phyloP scores from a whole-genome alignment of 2,113 vertebrate species.

The Cyanocitta stelleri region DNA sequence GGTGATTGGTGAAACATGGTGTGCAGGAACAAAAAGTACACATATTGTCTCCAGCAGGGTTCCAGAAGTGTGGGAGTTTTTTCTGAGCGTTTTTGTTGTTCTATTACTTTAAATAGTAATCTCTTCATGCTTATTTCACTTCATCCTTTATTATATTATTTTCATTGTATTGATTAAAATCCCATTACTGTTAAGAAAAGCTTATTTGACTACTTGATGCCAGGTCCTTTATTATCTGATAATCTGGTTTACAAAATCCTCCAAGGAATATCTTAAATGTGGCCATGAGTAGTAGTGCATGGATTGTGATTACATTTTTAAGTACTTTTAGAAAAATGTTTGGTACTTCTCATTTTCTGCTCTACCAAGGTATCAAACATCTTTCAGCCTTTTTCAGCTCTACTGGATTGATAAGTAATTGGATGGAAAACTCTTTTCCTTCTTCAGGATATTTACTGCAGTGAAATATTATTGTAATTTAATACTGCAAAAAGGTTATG shows the following conservation, averaged over 20 bases:
- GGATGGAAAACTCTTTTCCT: background rate
- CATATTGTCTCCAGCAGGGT: background rate
- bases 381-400: background rate
- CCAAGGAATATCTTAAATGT: background rate
- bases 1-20: background rate
- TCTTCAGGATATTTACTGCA: background rate
- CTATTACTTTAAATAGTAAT: background rate
- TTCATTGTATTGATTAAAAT: conserved; percentile 13
- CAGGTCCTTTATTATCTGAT: background rate
- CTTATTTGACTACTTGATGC: background rate
- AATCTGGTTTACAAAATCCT: background rate
- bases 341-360: background rate
- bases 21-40: background rate
- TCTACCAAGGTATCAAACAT: background rate
- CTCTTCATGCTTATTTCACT: background rate
- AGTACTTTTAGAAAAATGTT: background rate
- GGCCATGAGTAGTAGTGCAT: background rate
- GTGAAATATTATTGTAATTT: background rate
- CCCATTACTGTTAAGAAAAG: background rate
- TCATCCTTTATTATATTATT: background rate
- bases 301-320: background rate
- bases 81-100: background rate
- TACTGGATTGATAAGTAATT: background rate
- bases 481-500: background rate
- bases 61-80: background rate